A percentile compares a stretch with the other conserved stretches of the same genome.
Evolutionary conservation across 2,888 invertebrate species (phyloP).

Genomic region (Leptinotarsa rubiginosa): DNA sequence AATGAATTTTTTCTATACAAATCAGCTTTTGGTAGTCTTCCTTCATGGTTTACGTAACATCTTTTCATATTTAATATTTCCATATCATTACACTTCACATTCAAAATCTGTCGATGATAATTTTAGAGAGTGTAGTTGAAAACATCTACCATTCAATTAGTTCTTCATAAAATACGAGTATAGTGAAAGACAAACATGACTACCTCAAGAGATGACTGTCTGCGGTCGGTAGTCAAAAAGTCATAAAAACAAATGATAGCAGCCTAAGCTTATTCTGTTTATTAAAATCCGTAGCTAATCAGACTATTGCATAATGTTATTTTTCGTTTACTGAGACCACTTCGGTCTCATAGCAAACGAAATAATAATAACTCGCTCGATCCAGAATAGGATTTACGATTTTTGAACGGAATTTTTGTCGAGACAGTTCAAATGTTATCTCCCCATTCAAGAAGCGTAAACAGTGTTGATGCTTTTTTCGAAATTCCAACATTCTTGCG

Average conservation of each 20-base stretch:
- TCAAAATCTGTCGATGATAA: too few relatives aligned
- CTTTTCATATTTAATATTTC: too few relatives aligned
- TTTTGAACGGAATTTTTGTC: constrained; percentile 25
- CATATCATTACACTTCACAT: too few relatives aligned
- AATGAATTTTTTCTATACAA: too few relatives aligned
- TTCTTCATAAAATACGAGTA: too few relatives aligned
- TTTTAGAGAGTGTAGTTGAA: too few relatives aligned
- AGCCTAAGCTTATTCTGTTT: neutral
- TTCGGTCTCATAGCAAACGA: constrained; percentile 10
- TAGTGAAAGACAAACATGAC: too few relatives aligned
- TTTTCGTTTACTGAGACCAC: neutral
- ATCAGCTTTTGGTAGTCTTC: too few relatives aligned
- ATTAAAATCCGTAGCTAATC: constrained; percentile 2
- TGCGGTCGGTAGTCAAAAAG: neutral
- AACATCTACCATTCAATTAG: too few relatives aligned
- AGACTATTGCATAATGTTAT: constrained; percentile 10
- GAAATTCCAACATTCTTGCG: constrained; percentile 6
- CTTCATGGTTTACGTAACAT: too few relatives aligned
- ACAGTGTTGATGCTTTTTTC: constrained; percentile 44
- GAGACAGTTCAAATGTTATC: constrained; percentile 49
- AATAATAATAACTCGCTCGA: constrained; percentile 7
- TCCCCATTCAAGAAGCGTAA: constrained; percentile 44
- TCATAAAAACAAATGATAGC: neutral
- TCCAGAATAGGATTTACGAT: constrained; percentile 4
- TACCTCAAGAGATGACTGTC: too few relatives aligned